phyloP scores from a whole-genome alignment of 2,113 vertebrate genomes.

The Odobenus rosmarus region DNA sequence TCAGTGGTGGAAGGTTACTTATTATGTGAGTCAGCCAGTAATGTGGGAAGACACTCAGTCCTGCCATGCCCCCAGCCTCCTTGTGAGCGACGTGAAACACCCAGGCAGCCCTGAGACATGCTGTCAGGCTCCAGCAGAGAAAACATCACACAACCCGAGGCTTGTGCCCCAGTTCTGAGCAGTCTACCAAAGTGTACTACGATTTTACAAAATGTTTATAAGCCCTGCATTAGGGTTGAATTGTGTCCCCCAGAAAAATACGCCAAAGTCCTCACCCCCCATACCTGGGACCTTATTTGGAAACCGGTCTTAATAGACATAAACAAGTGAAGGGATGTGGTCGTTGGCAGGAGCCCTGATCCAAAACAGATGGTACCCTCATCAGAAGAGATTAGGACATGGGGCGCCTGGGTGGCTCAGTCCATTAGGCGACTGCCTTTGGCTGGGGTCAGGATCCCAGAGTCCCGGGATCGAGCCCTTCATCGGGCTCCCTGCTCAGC shows the following conservation, averaged over 20 bases:
- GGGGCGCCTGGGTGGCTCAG: not conserved
- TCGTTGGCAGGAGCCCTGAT: not conserved
- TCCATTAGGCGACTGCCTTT: not conserved
- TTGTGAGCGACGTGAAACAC: accelerated
- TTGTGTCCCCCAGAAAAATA: not conserved
- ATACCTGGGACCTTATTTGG: not conserved
- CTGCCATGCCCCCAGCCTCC: not conserved
- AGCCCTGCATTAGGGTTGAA: not conserved
- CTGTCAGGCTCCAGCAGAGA: not conserved
- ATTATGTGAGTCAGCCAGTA: not conserved
- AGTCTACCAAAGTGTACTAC: not conserved
- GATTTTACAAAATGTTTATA: not conserved
- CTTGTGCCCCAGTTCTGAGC: not conserved
- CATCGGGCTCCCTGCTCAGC: no score
- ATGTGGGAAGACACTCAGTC: not conserved
- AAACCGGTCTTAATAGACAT: not conserved
- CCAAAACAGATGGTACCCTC: no score
- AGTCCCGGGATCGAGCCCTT: no score
- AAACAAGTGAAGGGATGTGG: not conserved
- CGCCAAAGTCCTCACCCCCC: not conserved
- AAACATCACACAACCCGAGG: not conserved
- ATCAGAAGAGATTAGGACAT: not conserved
- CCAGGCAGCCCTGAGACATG: not conserved
- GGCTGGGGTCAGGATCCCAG: not conserved
- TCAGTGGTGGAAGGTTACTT: not conserved